Base-by-base conservation (phyloP, 1,140 invertebrate species). In the Drosophila miranda region DNA sequence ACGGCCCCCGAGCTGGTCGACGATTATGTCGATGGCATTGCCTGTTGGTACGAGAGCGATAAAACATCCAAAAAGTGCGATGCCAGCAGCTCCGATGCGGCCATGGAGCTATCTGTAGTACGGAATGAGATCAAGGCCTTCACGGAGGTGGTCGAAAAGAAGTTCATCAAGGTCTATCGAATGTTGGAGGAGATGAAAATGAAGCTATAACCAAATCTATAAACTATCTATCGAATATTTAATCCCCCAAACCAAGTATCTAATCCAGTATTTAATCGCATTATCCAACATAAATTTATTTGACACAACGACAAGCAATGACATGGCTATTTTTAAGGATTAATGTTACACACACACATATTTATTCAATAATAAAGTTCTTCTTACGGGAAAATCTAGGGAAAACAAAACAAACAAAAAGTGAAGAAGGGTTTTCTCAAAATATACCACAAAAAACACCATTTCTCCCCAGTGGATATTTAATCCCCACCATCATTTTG, bases 21-120 rank as follows among this genome's bases (percentile, higher is more conserved):
- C 51, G 89, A 90, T 46, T 90, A 90, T 61, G 71, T 90, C 14
- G 84, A 90, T 69, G 89, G 89, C 34, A 75, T 90, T 48, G 89
- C 89, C 51, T 90, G 89, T 50, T 90, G 89, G 89, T 90, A 90
- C 48, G 89, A 90, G 55, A 90, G 78, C 60, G 83, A 84, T 34
- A 89, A 84, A 49, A 49, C 41, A 11, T 77, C 89, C 0, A 89
- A 89, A 52, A 88, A 90, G 26, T 90, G 89, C 61, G 86, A 89
- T 11, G 63, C 52, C 2, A 64, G 67, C 1, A 54, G 43, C 30
- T 75, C 89, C 7, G 82, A 90, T 6, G 79, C 89, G 5, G 89
- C 89, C 26, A 42, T 90, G 49, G 89, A 90, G 21, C 55, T 90
- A 4, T 89, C 89, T 8, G 73, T 90, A 13, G 89, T 90, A 13